Evolutionary conservation across 2,888 invertebrate species (phyloP).

Genomic region (Bombylius discolor): DNA sequence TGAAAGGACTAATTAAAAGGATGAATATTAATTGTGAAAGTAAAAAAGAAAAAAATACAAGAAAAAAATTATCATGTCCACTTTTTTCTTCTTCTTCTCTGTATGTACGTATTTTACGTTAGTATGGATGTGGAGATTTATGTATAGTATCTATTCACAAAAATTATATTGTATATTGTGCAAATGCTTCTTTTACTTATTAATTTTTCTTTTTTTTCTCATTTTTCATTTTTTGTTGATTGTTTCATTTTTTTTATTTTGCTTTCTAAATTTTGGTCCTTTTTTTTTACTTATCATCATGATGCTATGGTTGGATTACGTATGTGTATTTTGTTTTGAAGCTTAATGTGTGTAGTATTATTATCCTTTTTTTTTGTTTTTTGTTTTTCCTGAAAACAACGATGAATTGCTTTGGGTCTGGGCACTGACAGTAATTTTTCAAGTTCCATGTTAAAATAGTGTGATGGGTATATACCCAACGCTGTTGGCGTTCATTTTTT

Average conservation of each 20-base stretch:
- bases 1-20: constrained; percentile 14
- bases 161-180: too few species aligned
- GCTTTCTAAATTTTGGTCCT: not conserved
- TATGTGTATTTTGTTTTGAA: too few species aligned
- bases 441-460: not conserved
- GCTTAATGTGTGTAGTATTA: too few species aligned
- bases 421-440: constrained; percentile 11
- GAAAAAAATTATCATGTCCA: not conserved
- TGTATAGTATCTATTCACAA: too few species aligned
- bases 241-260: not conserved
- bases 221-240: not conserved
- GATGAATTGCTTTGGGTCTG: constrained; percentile 12
- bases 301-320: not conserved
- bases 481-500: not conserved
- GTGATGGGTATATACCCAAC: not conserved
- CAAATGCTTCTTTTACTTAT: not conserved
- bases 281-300: not conserved
- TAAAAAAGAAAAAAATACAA: not conserved
- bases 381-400: not conserved
- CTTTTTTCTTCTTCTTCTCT: not conserved
- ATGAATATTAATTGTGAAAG: constrained; percentile 14
- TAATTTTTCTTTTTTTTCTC: not conserved
- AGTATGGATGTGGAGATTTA: not conserved
- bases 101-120: not conserved
- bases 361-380: too few species aligned